Percentiles rank a stretch among this genome's conserved stretches.
Evolutionary conservation across 2,113 vertebrate genomes (phyloP).

Genomic region (Thryonomys swinderianus): DNA sequence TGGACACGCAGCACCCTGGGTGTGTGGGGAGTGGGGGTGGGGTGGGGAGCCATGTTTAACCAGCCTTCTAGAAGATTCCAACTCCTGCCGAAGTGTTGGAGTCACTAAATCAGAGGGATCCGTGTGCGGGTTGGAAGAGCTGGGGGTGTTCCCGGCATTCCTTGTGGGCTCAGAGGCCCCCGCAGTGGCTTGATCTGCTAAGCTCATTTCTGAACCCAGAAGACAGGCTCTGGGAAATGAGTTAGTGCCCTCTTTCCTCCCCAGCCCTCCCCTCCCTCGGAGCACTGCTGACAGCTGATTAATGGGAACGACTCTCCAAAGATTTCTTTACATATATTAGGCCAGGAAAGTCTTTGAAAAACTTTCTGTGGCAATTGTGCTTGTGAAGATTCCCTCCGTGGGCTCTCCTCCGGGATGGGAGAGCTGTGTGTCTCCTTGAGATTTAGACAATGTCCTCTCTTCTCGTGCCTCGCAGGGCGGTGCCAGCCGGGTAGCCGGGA

Average conservation of each 20-base stretch:
- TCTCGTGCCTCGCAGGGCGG: neutral
- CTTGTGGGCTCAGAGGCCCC: neutral
- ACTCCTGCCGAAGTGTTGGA: fast-evolving
- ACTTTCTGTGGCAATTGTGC: slow-evolving; percentile 45
- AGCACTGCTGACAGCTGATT: slow-evolving; percentile 75
- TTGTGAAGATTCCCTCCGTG: neutral
- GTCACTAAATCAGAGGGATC: neutral
- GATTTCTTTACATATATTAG: slow-evolving; percentile 78
- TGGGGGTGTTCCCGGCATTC: neutral
- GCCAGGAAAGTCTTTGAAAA: slow-evolving; percentile 74
- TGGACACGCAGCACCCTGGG: neutral
- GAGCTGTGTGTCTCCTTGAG: neutral
- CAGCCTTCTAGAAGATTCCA: slow-evolving; percentile 17
- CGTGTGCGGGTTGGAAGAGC: fast-evolving
- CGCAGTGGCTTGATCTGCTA: slow-evolving; percentile 44
- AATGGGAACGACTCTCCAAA: slow-evolving; percentile 74
- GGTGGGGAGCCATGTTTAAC: neutral
- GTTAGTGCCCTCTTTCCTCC: neutral
- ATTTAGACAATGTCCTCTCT: slow-evolving; percentile 7
- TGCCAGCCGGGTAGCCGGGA: neutral
- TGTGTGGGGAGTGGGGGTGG: fast-evolving
- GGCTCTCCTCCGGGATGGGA: slow-evolving; percentile 1
- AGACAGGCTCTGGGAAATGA: slow-evolving; percentile 71
- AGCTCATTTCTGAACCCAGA: slow-evolving; percentile 61
- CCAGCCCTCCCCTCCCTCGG: neutral